Percentiles rank a stretch among this genome's conserved stretches.
Evolutionary conservation across 2,888 invertebrate genomes (phyloP).

Genomic region (Platycheirus albimanus): DNA sequence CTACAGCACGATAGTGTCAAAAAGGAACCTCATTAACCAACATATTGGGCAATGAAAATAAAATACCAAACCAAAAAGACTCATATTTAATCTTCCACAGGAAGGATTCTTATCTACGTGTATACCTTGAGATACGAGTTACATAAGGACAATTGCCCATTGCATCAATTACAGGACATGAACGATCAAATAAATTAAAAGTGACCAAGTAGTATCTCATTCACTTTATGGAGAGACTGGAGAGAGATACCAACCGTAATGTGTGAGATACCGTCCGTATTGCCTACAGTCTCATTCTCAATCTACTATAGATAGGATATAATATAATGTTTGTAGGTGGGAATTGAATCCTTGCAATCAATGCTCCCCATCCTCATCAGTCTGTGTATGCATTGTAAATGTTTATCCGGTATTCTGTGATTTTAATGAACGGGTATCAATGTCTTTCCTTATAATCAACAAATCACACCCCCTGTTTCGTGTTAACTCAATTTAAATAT

Average conservation of each 20-base stretch:
- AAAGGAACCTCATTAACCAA: conserved; percentile 70
- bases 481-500: conserved; percentile 74
- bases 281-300: conserved; percentile 12
- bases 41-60: conserved; percentile 44
- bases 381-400: conserved; percentile 27
- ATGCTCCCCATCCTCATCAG: background rate
- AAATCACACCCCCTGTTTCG: conserved; percentile 68
- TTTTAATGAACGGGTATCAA: conserved; percentile 74
- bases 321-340: conserved; percentile 16
- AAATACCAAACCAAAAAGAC: conserved; percentile 39
- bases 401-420: conserved; percentile 69
- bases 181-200: conserved; percentile 71
- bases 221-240: conserved; percentile 63
- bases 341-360: conserved; percentile 41
- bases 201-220: conserved; percentile 66
- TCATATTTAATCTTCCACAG: conserved; percentile 1
- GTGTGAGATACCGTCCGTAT: too few relatives aligned
- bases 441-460: conserved; percentile 74
- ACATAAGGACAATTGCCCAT: conserved; percentile 44
- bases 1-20: conserved; percentile 28
- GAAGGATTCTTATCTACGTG: conserved; percentile 7
- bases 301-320: background rate
- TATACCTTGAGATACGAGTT: background rate
- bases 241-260: too few relatives aligned
- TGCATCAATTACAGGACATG: conserved; percentile 69